Base-by-base conservation (phyloP, 2,888 invertebrate genomes). In the Amiota mariae region DNA sequence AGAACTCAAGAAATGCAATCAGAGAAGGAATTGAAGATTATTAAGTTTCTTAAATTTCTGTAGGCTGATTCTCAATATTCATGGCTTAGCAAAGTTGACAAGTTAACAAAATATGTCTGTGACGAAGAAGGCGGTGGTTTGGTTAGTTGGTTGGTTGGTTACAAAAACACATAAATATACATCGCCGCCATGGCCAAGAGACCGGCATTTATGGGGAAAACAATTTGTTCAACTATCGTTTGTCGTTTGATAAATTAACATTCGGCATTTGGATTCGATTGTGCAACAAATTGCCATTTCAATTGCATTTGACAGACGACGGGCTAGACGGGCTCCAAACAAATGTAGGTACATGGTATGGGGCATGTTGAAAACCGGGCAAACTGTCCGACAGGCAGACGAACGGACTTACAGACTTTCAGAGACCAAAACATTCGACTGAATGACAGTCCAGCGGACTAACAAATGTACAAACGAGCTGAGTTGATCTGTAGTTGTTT, bases 141-240 rank as follows among this genome's bases (percentile, higher is more conserved):
- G n/a, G 12, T 36, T 3, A 3, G 24, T 24, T 36, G 36, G 36
- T 36, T 36, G 36, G 36, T 36, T 36, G 36, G 36, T 36, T 36
- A 36, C 36, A 63, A 63, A 36, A 46, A 63, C 24, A 46, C 63
- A 51, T 54, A 68, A 68, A 68, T 68, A 68, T 68, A 24, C 51
- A 24, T 54, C 54, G 54, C 67, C 67, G 54, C 54, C 67, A 68
- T 54, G 67, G 67, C 67, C 67, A 48, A 54, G 51, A 76, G 72
- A 67, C 72, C 59, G 77, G 71, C 68, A 77, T 77, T 77, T 79
- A 76, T 77, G 78, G 78, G 77, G 75, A 74, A 80, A 86, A 85
- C 82, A 87, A 87, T 85, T 86, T 85, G 86, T 87, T 82, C 84
- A 79, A 84, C 84, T 85, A 86, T 83, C 86, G 85, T 66, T 83